Percentiles rank a stretch among this genome's conserved stretches.
Conservation (phyloP, 92 coral and sea anemone genomes). For the Anthopleura xanthogrammica region DNA sequence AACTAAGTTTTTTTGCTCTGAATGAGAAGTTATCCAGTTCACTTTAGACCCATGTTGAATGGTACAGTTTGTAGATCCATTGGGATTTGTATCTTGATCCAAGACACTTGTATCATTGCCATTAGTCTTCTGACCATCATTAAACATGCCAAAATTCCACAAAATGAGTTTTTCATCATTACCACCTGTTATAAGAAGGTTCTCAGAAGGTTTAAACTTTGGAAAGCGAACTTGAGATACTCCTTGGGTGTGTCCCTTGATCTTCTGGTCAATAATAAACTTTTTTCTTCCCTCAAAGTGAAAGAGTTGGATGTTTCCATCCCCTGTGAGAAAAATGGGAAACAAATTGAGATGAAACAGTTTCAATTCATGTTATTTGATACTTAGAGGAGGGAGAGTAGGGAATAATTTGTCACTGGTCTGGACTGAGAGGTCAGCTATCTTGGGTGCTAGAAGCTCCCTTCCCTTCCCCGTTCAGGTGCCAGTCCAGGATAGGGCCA, state of each 20-base stretch:
- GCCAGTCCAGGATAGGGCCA: too few species aligned
- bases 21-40: conserved; percentile 81
- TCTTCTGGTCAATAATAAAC: conserved; percentile 41
- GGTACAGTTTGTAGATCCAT: conserved; percentile 5
- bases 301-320: conserved; percentile 81
- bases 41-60: conserved; percentile 77
- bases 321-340: conserved; percentile 45
- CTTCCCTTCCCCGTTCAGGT: too few species aligned
- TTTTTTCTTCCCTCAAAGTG: conserved; percentile 88
- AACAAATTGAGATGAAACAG: background rate
- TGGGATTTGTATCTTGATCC: background rate
- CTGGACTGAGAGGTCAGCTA: too few species aligned
- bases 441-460: too few species aligned
- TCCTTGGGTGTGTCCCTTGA: conserved; percentile 70
- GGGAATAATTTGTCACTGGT: too few species aligned
- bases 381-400: too few species aligned
- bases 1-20: conserved; percentile 34
- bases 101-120: conserved; percentile 5
- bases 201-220: conserved; percentile 36
- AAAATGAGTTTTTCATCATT: conserved; percentile 79
- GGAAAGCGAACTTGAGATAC: conserved; percentile 88
- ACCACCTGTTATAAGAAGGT: conserved; percentile 74
- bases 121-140: conserved; percentile 22
- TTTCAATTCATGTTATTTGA: too few species aligned
- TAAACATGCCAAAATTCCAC: conserved; percentile 53